Conservation (phyloP, 2,888 invertebrate species). For the Ochropacha duplaris region DNA sequence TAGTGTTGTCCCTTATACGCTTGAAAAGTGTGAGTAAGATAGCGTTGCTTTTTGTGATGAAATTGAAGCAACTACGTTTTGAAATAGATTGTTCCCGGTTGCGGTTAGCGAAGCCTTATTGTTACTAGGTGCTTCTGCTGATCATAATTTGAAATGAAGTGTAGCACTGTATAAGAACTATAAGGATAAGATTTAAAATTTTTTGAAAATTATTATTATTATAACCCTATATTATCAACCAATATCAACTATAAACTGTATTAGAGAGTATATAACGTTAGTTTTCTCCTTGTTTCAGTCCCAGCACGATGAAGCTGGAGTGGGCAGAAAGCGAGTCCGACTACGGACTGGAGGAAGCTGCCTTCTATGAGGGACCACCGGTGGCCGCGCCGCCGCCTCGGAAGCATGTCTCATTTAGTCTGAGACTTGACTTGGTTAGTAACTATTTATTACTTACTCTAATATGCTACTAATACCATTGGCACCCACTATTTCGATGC, state of each 20-base stretch:
- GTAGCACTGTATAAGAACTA: background rate
- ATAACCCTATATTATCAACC: too few species aligned
- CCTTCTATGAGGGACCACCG: conserved; percentile 86
- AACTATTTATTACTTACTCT: conserved; percentile 5
- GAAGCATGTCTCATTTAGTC: conserved; percentile 77
- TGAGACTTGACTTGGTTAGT: conserved; percentile 74
- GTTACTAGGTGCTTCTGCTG: conserved; percentile 15
- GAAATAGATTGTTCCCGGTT: conserved; percentile 34
- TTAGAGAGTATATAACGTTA: background rate
- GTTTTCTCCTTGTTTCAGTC: conserved; percentile 49
- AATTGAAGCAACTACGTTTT: conserved; percentile 20
- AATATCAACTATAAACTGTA: background rate
- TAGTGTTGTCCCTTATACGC: conserved; percentile 28
- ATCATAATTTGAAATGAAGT: background rate
- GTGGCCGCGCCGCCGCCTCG: conserved; percentile 65
- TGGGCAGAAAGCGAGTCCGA: conserved; percentile 83
- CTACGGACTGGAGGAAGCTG: conserved; percentile 87
- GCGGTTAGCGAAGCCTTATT: conserved; percentile 72
- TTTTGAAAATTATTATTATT: too few species aligned
- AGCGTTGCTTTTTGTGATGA: conserved; percentile 25
- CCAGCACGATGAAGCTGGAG: conserved; percentile 85
- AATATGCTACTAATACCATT: too few species aligned
- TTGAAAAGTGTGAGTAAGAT: conserved; percentile 29
- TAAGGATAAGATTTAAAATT: too few species aligned
- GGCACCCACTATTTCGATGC: too few species aligned